phyloP scores from a whole-genome alignment of 2,113 vertebrate genomes.

The Peromyscus californicus region DNA sequence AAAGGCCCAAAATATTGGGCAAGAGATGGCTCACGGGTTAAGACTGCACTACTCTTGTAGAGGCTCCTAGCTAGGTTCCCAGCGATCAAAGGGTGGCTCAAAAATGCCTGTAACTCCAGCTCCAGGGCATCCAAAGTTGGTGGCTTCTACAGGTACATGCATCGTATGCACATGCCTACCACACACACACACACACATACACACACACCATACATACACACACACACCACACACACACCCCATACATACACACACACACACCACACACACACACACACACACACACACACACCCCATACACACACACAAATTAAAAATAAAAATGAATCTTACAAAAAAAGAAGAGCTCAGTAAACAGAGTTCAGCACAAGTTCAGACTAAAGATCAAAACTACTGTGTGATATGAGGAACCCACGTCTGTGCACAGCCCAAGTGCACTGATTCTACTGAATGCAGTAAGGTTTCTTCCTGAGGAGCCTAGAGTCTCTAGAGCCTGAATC shows the following conservation, averaged over 20 bases:
- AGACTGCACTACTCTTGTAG: background rate
- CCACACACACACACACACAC: background rate
- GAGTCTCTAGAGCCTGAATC: conserved; percentile 31
- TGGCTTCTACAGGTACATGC: background rate
- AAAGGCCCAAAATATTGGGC: background rate
- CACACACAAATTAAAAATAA: background rate
- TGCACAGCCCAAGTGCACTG: conserved; percentile 82
- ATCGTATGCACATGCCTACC: background rate
- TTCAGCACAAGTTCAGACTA: conserved; percentile 67
- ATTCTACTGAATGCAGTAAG: conserved; percentile 65
- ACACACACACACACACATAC: background rate
- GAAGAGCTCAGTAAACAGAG: conserved; percentile 26
- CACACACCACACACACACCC: background rate
- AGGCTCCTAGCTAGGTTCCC: background rate
- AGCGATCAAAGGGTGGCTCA: background rate
- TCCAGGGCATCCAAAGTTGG: background rate
- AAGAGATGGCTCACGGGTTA: background rate
- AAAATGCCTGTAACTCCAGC: background rate
- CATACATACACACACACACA: background rate
- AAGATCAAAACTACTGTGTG: conserved; percentile 70
- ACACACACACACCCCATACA: background rate
- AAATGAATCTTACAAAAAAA: background rate
- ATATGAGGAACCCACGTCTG: conserved; percentile 63
- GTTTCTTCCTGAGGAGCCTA: conserved; percentile 70
- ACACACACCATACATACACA: background rate